Percentiles rank a stretch among this genome's conserved stretches.
phyloP scores from a whole-genome alignment of 2,888 invertebrate genomes.

The Drosophila anomalipes region DNA sequence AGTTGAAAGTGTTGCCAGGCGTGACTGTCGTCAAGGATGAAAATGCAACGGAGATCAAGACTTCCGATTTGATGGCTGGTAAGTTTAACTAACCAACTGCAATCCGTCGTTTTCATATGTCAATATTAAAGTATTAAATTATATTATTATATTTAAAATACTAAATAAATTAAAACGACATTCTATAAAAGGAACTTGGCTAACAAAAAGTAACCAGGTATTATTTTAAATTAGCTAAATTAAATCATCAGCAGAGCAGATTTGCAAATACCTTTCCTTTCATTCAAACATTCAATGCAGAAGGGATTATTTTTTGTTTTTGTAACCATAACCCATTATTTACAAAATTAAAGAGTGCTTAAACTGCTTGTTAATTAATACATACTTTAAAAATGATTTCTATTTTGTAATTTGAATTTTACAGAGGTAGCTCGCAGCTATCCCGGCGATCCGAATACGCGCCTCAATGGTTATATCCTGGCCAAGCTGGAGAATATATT shows the following conservation, averaged over 20 bases:
- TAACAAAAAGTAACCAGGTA: neutral
- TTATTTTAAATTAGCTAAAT: neutral
- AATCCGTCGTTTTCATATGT: neutral
- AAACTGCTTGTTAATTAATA: neutral
- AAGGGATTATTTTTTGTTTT: neutral
- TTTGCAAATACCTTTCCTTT: neutral
- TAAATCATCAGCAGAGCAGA: neutral
- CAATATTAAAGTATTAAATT: neutral
- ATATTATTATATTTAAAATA: neutral
- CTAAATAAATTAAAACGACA: neutral
- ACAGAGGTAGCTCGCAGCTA: slow-evolving; percentile 90
- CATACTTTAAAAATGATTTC: neutral
- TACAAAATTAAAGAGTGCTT: neutral
- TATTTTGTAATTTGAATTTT: neutral
- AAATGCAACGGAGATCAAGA: slow-evolving; percentile 87
- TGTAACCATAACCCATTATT: neutral
- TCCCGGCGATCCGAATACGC: slow-evolving; percentile 91
- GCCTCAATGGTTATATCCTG: slow-evolving; percentile 91
- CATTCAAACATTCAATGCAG: neutral
- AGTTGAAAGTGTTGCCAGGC: slow-evolving; percentile 90
- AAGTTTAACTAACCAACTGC: slow-evolving; percentile 12
- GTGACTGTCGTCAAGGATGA: slow-evolving; percentile 90
- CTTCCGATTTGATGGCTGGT: slow-evolving; percentile 89
- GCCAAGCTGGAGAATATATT: slow-evolving; percentile 90
- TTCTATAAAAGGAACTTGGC: neutral